A percentile compares a stretch with the other conserved stretches of the same genome.
Conservation (phyloP, 2,113 vertebrate genomes). For the Pelusios castaneus region DNA sequence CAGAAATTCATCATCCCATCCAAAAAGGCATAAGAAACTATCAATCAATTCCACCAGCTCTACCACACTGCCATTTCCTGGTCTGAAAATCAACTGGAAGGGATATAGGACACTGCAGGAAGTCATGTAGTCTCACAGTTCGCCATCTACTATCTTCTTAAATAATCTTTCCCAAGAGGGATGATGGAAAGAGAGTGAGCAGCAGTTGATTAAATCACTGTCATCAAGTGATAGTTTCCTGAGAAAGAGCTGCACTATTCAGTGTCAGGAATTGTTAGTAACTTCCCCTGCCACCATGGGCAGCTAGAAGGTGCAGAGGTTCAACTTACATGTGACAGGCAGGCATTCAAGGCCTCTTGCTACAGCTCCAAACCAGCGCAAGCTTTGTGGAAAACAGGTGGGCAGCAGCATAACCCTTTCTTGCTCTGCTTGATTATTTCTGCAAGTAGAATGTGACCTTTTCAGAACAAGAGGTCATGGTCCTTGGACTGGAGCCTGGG, state of each 20-base stretch:
- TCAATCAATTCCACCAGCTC: background rate
- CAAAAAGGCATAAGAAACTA: background rate
- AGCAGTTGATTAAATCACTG: background rate
- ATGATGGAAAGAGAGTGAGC: background rate
- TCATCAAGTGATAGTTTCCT: background rate
- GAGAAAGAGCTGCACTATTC: background rate
- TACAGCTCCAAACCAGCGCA: background rate
- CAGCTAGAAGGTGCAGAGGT: background rate
- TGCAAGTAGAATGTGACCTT: background rate
- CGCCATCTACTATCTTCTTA: background rate
- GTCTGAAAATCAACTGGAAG: background rate
- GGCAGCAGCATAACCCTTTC: background rate
- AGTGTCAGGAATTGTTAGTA: background rate
- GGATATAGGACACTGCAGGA: background rate
- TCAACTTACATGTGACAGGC: background rate
- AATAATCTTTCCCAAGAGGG: background rate
- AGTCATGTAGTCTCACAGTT: background rate
- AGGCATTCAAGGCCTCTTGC: accelerated
- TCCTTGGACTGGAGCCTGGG: background rate
- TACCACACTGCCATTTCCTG: background rate
- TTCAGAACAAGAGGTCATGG: background rate
- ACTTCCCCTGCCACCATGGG: background rate
- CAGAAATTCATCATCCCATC: background rate
- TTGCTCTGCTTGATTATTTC: background rate
- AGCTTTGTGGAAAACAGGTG: accelerated